Evolutionary conservation across 2,797 vertebrate species (phyloP).

Genomic region (Antrozous pallidus): DNA sequence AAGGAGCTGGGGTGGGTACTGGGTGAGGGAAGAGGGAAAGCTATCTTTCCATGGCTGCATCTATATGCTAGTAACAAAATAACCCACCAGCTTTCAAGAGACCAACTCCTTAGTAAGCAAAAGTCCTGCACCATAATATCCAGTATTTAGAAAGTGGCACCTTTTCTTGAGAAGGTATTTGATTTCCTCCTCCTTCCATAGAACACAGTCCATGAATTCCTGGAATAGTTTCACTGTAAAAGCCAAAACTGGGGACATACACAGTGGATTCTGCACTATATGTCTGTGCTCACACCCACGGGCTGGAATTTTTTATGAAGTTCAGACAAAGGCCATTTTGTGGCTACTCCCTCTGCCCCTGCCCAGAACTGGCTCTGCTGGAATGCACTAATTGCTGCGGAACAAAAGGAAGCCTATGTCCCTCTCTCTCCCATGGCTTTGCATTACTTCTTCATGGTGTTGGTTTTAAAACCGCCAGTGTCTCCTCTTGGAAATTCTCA

Average conservation of each 20-base stretch:
- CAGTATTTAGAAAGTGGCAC: not conserved
- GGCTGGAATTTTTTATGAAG: constrained; percentile 65
- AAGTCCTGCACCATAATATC: not conserved
- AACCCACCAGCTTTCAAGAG: not conserved
- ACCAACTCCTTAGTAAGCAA: not conserved
- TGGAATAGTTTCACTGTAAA: constrained; percentile 54
- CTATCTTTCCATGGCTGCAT: not conserved
- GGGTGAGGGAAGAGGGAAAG: not conserved
- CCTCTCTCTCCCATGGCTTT: constrained; percentile 13
- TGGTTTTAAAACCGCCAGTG: constrained; percentile 25
- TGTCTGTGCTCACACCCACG: constrained; percentile 60
- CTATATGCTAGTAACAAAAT: not conserved
- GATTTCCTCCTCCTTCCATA: not conserved
- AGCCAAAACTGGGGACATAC: constrained; percentile 48
- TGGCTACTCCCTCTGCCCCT: constrained; percentile 68
- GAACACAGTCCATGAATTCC: constrained; percentile 53
- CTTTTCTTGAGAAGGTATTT: not conserved
- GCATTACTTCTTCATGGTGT: constrained; percentile 53
- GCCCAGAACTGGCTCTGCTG: constrained; percentile 71
- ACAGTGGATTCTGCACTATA: constrained; percentile 39
- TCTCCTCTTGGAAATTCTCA: constrained; percentile 1
- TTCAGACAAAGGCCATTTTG: constrained; percentile 77
- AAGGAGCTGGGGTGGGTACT: fast-evolving
- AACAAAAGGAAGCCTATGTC: constrained; percentile 79
- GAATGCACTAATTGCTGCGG: constrained; percentile 77